Conservation (phyloP, 2,113 vertebrate genomes). For the Cheilinus undulatus region DNA sequence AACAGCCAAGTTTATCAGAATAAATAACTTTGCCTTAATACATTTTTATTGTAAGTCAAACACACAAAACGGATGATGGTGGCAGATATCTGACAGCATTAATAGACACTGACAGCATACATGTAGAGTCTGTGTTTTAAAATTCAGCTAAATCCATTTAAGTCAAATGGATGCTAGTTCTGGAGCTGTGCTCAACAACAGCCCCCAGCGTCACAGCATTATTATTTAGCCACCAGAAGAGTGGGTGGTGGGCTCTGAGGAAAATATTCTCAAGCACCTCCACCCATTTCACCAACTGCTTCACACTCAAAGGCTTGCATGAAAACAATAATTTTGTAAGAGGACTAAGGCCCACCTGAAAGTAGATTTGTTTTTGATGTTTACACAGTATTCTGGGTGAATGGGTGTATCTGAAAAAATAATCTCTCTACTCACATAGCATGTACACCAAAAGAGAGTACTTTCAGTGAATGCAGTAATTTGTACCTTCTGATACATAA, state of each 20-base stretch:
- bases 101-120: conserved; percentile 22
- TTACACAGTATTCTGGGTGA: neutral
- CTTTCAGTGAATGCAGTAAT: conserved; percentile 49
- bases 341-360: neutral
- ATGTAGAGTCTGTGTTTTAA: conserved; percentile 19
- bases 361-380: neutral
- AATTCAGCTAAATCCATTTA: conserved; percentile 42
- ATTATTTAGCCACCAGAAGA: conserved; percentile 56
- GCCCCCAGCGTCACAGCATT: conserved; percentile 36
- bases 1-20: neutral
- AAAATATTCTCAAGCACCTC: conserved; percentile 48
- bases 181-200: conserved; percentile 42
- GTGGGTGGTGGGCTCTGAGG: conserved; percentile 56
- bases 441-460: conserved; percentile 16
- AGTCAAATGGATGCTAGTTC: conserved; percentile 51
- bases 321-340: neutral
- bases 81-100: conserved; percentile 23
- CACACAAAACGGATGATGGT: conserved; percentile 1
- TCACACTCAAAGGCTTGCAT: conserved; percentile 15
- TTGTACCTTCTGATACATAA: conserved; percentile 46
- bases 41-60: neutral
- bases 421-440: neutral
- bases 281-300: conserved; percentile 47
- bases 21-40: neutral
- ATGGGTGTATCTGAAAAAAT: neutral